phyloP scores from a whole-genome alignment of 2,113 vertebrate genomes.

The Corapipo altera region DNA sequence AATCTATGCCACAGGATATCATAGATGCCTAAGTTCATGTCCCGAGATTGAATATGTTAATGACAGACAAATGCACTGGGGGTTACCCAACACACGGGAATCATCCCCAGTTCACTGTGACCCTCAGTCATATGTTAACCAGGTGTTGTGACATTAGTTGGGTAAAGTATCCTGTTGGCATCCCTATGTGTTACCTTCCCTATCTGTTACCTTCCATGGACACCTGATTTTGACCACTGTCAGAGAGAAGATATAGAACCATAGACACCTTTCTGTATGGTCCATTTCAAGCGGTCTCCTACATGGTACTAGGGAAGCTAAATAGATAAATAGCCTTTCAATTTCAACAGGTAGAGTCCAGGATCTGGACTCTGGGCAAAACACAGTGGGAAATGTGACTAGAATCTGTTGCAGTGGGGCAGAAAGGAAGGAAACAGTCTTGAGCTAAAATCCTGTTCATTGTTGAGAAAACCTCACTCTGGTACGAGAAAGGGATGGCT shows the following conservation, averaged over 20 bases:
- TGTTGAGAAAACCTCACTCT: neutral
- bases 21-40: neutral
- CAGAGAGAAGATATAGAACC: neutral
- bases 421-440: neutral
- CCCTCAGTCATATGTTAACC: neutral
- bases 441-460: neutral
- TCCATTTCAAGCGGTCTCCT: neutral
- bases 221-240: neutral
- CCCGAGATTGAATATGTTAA: neutral
- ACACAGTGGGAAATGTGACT: neutral
- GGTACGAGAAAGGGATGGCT: neutral
- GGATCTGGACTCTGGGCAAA: neutral
- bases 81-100: neutral
- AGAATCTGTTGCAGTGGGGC: fast-evolving
- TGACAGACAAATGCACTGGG: neutral
- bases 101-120: fast-evolving
- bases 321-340: neutral
- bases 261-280: neutral
- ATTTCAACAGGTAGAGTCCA: neutral
- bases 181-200: neutral
- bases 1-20: neutral
- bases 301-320: neutral
- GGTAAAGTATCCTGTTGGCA: neutral
- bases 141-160: neutral
- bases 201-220: neutral